Evolutionary conservation across 2,113 vertebrate genomes (phyloP), one percentile per base, ranked within the genome.

Genomic region (Balaenoptera acutorostrata): DNA sequence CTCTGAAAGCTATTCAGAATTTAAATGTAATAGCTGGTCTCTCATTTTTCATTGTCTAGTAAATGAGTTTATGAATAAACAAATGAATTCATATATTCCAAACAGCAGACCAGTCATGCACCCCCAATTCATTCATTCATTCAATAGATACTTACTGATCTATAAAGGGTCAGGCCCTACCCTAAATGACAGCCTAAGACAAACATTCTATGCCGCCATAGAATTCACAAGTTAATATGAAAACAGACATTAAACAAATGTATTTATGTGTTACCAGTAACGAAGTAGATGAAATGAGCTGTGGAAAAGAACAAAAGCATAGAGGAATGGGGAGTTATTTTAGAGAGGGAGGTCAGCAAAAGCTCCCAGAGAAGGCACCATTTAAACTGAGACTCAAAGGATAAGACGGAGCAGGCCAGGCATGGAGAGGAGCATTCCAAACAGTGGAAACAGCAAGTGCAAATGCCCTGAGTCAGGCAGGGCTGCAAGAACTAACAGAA

Each of bases 1-100:
- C 84, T 97, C 75, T 90, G 96, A 68, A 95, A 92, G 75, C 92
- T 93, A 89, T 23, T 96, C n/a, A 92, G 88, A 98, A 98, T 98
- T 90, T 96, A 97, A 96, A 97, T 90, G 55, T 90, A 90, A 66
- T 78, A 92, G 66, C 66, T 72, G 25, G 15, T 59, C 21, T 96
- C 72, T 98, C 96, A 93, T 93, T 98, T 96, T 98, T 97, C 96
- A 87, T 61, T 92, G 57, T 85, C 93, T 95, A 96, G 95, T 93
- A 96, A 78, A 69, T 93, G 52, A 68, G 41, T 83, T 97, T 97
- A 82, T 84, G 69, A 95, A 94, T 87, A 97, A 98, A 96, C 92
- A 97, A 92, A 89, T 33, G 31, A 74, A 64, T 83, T 93, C 3
- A 72, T 39, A 72, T 63, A 72, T 27, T 94, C 23, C 46, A 86